Conservation (phyloP, 1,140 invertebrate species). For the Lucilia cuprina region DNA sequence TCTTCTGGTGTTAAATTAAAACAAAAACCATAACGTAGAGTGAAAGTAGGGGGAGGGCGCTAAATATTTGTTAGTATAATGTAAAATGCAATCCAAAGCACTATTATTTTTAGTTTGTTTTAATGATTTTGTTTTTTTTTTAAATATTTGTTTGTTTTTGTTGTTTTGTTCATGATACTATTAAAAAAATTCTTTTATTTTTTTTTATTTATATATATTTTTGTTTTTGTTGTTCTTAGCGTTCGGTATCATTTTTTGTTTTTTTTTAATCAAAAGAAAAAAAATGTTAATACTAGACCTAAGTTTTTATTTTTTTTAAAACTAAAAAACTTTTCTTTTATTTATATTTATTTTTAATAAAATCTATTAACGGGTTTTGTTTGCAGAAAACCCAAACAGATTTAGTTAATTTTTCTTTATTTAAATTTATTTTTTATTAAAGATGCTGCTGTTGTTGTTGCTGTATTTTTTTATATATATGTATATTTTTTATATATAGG, state of each 20-base stretch:
- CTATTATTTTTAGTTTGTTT: conserved; percentile 44
- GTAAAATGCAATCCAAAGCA: conserved; percentile 10
- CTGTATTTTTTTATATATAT: not conserved
- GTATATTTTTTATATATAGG: not conserved
- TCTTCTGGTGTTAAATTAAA: conserved; percentile 38
- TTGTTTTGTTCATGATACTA: not conserved
- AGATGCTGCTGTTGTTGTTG: not conserved
- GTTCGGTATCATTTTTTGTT: not conserved
- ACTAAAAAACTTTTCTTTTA: conserved; percentile 43
- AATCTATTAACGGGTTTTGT: not conserved
- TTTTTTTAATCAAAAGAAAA: conserved; percentile 25
- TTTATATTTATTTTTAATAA: conserved; percentile 4
- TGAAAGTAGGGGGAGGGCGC: not conserved
- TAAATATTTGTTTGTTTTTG: conserved; percentile 46
- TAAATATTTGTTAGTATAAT: not conserved
- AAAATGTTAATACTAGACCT: not conserved
- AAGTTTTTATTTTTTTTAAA: conserved; percentile 45
- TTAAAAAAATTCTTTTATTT: not conserved
- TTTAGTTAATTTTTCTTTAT: not conserved
- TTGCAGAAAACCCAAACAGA: not conserved
- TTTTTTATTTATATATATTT: not conserved
- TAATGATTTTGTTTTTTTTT: conserved; percentile 58
- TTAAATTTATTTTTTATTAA: not conserved
- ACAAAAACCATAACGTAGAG: not conserved
- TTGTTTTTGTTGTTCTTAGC: conserved; percentile 1